Evolutionary conservation across 2,113 vertebrate species (phyloP).

Genomic region (Peromyscus californicus): DNA sequence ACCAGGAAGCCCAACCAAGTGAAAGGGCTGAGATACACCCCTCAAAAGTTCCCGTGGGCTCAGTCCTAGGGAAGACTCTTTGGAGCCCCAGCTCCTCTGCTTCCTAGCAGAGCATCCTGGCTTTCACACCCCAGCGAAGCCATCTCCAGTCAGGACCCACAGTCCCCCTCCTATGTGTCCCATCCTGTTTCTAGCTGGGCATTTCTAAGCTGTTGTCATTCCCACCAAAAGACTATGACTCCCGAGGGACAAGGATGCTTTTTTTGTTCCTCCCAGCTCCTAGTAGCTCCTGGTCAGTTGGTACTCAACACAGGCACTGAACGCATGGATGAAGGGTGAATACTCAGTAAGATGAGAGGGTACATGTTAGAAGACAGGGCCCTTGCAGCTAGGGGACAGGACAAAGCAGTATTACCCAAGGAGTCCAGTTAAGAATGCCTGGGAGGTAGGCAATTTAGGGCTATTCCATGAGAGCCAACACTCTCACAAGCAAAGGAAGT

Average conservation of each 20-base stretch:
- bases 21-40: background rate
- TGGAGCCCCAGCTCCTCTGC: too few relatives aligned
- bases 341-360: background rate
- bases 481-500: background rate
- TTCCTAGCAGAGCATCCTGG: background rate
- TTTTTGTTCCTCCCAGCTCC: background rate
- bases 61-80: accelerated
- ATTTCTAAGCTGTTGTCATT: too few relatives aligned
- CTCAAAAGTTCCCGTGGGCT: accelerated
- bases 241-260: background rate
- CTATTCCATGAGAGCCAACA: background rate
- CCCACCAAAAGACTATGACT: accelerated
- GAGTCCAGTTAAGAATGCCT: background rate
- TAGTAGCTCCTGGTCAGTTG: background rate
- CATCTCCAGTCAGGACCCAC: background rate
- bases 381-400: background rate
- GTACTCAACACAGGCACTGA: accelerated
- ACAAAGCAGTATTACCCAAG: accelerated
- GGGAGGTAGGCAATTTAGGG: background rate
- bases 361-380: background rate
- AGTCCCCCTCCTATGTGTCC: background rate
- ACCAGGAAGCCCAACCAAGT: background rate
- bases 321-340: background rate
- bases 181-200: background rate
- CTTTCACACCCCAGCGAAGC: background rate